phyloP scores from a whole-genome alignment of 2,113 vertebrate genomes.

The Rhinoptilus africanus region DNA sequence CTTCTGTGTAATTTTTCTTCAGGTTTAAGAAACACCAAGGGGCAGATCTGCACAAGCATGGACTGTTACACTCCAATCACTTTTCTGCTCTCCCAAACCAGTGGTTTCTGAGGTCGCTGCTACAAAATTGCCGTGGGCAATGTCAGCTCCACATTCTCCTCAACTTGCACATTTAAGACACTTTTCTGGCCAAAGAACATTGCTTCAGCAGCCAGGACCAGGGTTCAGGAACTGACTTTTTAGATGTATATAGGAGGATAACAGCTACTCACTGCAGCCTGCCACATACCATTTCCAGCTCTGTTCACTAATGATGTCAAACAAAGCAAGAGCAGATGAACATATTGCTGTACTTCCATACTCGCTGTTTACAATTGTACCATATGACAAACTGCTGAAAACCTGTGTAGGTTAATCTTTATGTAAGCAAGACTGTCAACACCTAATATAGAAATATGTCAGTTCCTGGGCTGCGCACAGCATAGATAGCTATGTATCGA shows the following conservation, averaged over 20 bases:
- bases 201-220: background rate
- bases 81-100: background rate
- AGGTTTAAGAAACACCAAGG: background rate
- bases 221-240: background rate
- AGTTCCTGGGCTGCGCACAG: background rate
- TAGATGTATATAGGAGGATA: background rate
- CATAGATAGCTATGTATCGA: background rate
- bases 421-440: constrained; percentile 58
- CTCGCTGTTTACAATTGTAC: background rate
- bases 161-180: background rate
- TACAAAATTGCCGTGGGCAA: background rate
- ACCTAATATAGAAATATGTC: constrained; percentile 45
- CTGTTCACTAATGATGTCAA: constrained; percentile 17
- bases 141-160: background rate
- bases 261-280: background rate
- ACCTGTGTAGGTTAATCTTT: constrained; percentile 51
- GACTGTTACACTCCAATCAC: background rate
- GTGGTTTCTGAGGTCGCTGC: background rate
- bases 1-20: background rate
- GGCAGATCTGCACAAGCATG: background rate
- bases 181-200: background rate
- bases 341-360: constrained; percentile 5
- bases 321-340: constrained; percentile 33
- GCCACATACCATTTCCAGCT: constrained; percentile 21
- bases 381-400: constrained; percentile 60